Conservation (phyloP, 1,140 invertebrate genomes). For the Daktulosphaira vitifoliae region DNA sequence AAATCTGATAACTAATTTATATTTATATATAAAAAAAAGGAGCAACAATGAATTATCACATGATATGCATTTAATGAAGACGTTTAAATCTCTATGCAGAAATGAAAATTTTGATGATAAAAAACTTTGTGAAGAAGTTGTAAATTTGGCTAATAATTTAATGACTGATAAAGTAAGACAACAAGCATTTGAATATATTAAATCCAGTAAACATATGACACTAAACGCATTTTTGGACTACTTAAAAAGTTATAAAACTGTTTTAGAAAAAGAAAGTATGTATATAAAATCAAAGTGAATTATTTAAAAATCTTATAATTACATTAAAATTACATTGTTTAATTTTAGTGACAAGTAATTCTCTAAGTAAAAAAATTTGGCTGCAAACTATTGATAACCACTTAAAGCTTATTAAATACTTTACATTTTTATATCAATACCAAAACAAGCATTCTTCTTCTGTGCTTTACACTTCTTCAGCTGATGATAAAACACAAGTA, state of each 20-base stretch:
- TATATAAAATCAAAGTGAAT: too few relatives aligned
- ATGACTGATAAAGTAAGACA: conserved; percentile 63
- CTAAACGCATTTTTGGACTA: conserved; percentile 46
- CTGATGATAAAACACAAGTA: conserved; percentile 21
- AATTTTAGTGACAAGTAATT: conserved; percentile 42
- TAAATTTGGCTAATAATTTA: conserved; percentile 53
- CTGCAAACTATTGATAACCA: conserved; percentile 2
- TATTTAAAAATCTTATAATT: not conserved
- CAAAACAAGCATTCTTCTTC: not conserved
- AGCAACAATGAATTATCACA: conserved; percentile 75
- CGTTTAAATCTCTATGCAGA: conserved; percentile 60
- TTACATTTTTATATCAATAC: conserved; percentile 10
- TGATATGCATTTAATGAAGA: conserved; percentile 77
- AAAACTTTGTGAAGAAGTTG: conserved; percentile 47
- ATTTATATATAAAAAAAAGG: not conserved
- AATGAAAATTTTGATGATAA: conserved; percentile 49
- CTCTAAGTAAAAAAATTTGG: not conserved
- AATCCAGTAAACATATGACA: conserved; percentile 52
- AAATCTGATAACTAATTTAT: not conserved
- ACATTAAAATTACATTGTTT: not conserved
- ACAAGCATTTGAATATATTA: conserved; percentile 62
- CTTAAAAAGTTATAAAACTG: conserved; percentile 26
- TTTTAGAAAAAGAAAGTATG: conserved; percentile 9
- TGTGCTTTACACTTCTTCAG: not conserved
- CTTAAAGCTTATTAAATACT: conserved; percentile 7